A percentile compares a stretch with the other conserved stretches of the same genome.
Conservation (phyloP, 2,888 invertebrate genomes). For the Drosophila borealis region DNA sequence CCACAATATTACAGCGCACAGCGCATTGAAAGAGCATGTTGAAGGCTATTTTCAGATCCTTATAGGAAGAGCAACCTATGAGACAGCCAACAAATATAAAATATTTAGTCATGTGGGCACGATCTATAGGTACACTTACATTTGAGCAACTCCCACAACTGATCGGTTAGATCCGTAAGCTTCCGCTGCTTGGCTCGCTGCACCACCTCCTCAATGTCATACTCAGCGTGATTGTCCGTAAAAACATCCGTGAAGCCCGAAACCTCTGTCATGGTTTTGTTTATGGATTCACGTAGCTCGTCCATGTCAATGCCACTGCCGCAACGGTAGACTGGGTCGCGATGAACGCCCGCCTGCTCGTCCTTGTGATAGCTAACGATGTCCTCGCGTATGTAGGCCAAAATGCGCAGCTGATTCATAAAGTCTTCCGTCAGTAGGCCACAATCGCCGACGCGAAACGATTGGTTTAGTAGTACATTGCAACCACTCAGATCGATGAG, state of each 20-base stretch:
- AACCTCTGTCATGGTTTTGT: constrained; percentile 81
- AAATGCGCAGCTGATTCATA: constrained; percentile 80
- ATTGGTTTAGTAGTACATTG: constrained; percentile 80
- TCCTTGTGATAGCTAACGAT: constrained; percentile 78
- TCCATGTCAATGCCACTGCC: constrained; percentile 81
- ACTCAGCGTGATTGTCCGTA: constrained; percentile 55
- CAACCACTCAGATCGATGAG: constrained; percentile 79
- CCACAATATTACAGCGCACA: constrained; percentile 84
- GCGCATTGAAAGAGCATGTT: constrained; percentile 83
- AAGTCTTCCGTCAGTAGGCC: constrained; percentile 75
- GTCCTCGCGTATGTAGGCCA: constrained; percentile 82
- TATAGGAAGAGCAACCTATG: constrained; percentile 82
- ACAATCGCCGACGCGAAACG: constrained; percentile 73
- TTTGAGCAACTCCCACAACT: constrained; percentile 83
- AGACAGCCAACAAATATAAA: background rate
- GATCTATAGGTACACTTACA: constrained; percentile 54
- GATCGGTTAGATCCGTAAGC: constrained; percentile 82
- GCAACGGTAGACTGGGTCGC: constrained; percentile 79
- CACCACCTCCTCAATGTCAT: constrained; percentile 82
- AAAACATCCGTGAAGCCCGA: constrained; percentile 70
- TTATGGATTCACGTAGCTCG: constrained; percentile 77
- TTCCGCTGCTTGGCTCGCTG: constrained; percentile 73
- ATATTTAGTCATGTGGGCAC: background rate
- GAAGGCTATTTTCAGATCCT: constrained; percentile 82
- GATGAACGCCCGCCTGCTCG: constrained; percentile 41